Base-by-base conservation (phyloP, 2,113 vertebrate genomes). In the Cnemophilus loriae region DNA sequence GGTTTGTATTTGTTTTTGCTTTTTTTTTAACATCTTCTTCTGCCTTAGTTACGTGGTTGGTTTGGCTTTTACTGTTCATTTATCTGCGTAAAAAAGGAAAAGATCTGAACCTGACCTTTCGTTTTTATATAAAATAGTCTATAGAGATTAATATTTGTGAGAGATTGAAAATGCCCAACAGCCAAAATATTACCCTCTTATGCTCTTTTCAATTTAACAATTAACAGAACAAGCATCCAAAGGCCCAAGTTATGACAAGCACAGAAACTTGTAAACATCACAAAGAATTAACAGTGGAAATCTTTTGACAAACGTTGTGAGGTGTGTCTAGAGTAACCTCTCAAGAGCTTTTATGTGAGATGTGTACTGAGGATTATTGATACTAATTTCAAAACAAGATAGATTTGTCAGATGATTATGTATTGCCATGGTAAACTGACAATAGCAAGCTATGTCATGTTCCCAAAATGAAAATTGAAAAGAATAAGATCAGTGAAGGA, bases 1-100 rank as follows among this genome's bases (percentile, higher is more conserved):
- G 6, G 1, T 12, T 47, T 28, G 10, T 44, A 11, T 71, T 41
- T 39, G 4, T 0, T 39, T 69, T 53, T 32, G 6, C 1, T n/a
- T 37, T 64, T 65, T 26, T 50, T 57, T 35, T 8, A 49, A 21
- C 24, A 8, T 16, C 15, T 55, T 63, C 33, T 39, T 65, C 19
- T 44, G 10, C 27, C 17, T 52, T 56, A 46, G 30, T 80, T 56
- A 19, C 7, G 44, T 27, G 32, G 7, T 44, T 67, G 33, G 14
- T 69, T 83, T 77, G 19, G 3, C 6, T 59, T 91, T 84, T 69
- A 26, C 8, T 50, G 5, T 60, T 75, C 23, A 67, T 61, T 61
- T 76, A 39, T 39, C 37, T 57, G 7, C 4, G 3, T 68, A 85
- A 69, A 64, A 71, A 61, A 55, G 22, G 4, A 49, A 89, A 83